Evolutionary conservation across 2,888 invertebrate species (phyloP).

Genomic region (Celastrina argiolus): DNA sequence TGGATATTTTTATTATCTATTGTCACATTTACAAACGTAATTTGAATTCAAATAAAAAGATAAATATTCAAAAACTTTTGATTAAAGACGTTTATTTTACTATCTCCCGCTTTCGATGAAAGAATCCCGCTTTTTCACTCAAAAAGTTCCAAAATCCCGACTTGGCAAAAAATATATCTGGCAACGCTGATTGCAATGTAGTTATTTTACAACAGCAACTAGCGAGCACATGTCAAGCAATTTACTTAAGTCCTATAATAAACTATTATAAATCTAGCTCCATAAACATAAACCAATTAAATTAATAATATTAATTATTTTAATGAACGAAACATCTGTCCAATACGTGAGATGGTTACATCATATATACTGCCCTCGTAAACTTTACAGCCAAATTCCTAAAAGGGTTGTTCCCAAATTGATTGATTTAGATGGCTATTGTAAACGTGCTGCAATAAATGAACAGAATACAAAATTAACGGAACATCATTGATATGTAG

Average conservation of each 20-base stretch:
- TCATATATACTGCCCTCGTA: background rate
- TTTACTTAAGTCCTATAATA: background rate
- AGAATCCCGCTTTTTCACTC: no score
- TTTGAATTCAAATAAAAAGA: no score
- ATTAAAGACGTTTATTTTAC: no score
- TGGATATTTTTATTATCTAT: no score
- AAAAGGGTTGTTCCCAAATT: slow-evolving; percentile 15
- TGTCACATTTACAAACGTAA: no score
- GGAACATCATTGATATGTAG: background rate
- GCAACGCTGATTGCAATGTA: no score
- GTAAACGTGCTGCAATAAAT: background rate
- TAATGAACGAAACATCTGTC: slow-evolving; percentile 15
- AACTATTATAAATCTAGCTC: background rate
- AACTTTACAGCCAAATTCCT: background rate
- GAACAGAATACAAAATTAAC: background rate
- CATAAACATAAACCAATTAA: background rate
- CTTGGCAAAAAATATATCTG: no score
- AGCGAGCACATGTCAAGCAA: background rate
- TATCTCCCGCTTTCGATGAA: no score
- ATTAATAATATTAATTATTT: background rate
- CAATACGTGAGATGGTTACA: background rate
- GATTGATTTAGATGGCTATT: slow-evolving; percentile 8
- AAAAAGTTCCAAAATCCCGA: no score
- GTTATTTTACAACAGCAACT: background rate
- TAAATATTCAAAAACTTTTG: no score